Evolutionary conservation across 2,113 vertebrate genomes (phyloP), one percentile per base, ranked within the genome.

Genomic region (Corythornis madagascariensis): DNA sequence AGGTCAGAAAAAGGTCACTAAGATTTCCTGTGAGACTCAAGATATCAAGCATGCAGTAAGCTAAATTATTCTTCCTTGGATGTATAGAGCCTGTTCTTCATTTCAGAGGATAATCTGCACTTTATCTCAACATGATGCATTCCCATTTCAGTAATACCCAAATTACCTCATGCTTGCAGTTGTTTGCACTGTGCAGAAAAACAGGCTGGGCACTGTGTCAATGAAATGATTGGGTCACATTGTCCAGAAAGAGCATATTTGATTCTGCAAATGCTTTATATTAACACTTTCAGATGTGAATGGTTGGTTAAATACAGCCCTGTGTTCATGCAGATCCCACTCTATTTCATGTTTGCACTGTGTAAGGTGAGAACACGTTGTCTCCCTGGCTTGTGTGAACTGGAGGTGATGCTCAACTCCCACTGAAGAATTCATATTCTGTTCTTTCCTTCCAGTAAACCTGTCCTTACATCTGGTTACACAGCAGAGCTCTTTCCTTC

Each of bases 1-100:
- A 98, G 97, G 97, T 97, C 96, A 97, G 84, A 61, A 70, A 94
- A 95, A 97, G 96, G 94, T 88, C 95, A 94, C 89, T 24, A 82
- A 93, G 84, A 95, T 93, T 96, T 86, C 86, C 91, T 95, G 45
- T 94, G 95, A 96, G 94, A 95, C 66, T 91, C 38, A 47, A 80
- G 90, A 83, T 86, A 72, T 5, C 52, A 81, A 94, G 45, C 59
- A 69, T 18, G 16, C 35, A 66, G 70, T 86, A 53, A 60, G 67
- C 83, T 86, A 47, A 91, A 84, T 67, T 80, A 70, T 79, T 83
- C 63, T 45, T 88, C 53, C 67, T 47, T 83, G 78, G 47, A 80
- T 74, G 40, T 88, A 40, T 43, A 77, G 60, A 88, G 67, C 60
- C 78, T 77, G 4, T 76, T 92, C 52, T 75, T 79, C 25, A 55